Evolutionary conservation across 1,140 invertebrate species (phyloP), one percentile per base, ranked within the genome.

Genomic region (Phortica variegata): DNA sequence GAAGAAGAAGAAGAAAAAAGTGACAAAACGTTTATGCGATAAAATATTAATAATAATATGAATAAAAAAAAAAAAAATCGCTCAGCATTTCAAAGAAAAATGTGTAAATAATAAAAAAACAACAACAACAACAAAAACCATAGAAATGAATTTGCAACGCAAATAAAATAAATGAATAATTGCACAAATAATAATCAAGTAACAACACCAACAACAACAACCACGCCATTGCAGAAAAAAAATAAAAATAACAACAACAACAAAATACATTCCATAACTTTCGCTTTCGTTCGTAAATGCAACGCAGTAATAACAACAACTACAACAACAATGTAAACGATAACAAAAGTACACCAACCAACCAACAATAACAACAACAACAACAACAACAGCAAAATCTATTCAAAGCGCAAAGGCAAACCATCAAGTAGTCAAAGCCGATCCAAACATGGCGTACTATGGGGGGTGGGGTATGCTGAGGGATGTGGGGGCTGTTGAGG

Each of bases 201-300:
- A 26, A 17, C 33, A 23, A 17, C 43, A 17, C 15, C 33, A 44
- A 32, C 23, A 43, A 43, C 20, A 18, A n/a, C n/a, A n/a, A n/a
- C n/a, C n/a, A n/a, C n/a, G n/a, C n/a, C n/a, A n/a, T n/a, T n/a
- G n/a, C n/a, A n/a, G n/a, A n/a, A n/a, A n/a, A n/a, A n/a, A n/a
- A n/a, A n/a, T 15, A 43, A 26, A n/a, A 41, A 41, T 20, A 33
- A 13, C 18, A 15, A 33, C 15, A 15, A 4, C 16, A 4, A 4
- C 20, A 20, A 23, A 29, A 26, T 29, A 13, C 17, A 13, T 10
- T 4, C 9, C 34, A 46, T 20, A 46, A 46, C 43, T 46, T 46
- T 46, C 43, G 43, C 32, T 46, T 46, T 46, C 10, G 29, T 20
- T 12, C 20, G 40, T 12, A 20, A 46, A 46, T 32, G 33, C 15